Percentiles rank a stretch among this genome's conserved stretches.
phyloP scores from a whole-genome alignment of 2,113 vertebrate genomes.

The Heptranchias perlo region DNA sequence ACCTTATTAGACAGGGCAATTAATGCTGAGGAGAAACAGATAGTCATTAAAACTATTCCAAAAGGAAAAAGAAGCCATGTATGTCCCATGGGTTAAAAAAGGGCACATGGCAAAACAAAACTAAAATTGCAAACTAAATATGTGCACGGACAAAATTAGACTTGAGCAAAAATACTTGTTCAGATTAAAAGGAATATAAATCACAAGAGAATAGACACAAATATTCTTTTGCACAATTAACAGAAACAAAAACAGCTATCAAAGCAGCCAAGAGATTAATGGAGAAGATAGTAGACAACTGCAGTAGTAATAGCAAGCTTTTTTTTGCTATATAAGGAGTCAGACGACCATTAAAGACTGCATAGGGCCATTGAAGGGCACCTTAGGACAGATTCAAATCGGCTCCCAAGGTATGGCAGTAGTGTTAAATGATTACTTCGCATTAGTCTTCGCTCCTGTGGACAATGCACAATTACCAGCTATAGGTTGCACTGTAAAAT shows the following conservation, averaged over 20 bases:
- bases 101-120: no score
- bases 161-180: no score
- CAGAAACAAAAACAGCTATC: neutral
- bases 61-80: no score
- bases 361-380: neutral
- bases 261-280: neutral
- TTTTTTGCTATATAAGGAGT: neutral
- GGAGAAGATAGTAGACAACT: neutral
- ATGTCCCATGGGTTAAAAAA: no score
- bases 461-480: neutral
- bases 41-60: no score
- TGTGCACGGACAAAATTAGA: no score
- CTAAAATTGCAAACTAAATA: no score
- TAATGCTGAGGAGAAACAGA: no score
- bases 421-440: neutral
- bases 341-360: neutral
- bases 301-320: neutral
- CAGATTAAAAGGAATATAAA: no score
- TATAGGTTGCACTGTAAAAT: neutral
- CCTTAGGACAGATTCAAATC: neutral
- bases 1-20: no score
- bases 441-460: neutral
- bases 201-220: no score
- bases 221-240: neutral
- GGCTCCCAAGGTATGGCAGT: neutral